phyloP scores from a whole-genome alignment of 2,888 invertebrate genomes.

The Caenorhabditis sp. region DNA sequence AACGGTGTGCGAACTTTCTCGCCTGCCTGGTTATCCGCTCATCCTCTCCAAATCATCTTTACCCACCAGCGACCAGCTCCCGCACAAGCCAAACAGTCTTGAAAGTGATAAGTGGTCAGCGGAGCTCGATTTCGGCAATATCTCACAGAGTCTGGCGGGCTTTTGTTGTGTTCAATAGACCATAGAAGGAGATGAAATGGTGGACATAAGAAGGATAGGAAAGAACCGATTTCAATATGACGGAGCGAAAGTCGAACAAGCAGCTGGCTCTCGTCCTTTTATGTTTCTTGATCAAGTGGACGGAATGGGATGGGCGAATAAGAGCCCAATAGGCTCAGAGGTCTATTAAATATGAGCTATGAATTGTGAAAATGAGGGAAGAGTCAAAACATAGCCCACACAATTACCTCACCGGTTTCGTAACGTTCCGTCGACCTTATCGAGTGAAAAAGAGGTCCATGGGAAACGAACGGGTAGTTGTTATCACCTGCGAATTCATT shows the following conservation, averaged over 20 bases:
- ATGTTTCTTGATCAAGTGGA: slow-evolving; percentile 51
- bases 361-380: background rate
- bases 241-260: slow-evolving; percentile 42
- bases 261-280: slow-evolving; percentile 46
- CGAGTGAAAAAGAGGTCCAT: slow-evolving; percentile 27
- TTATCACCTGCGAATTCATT: slow-evolving; percentile 51
- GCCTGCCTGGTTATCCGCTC: too few relatives aligned
- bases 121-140: slow-evolving; percentile 20
- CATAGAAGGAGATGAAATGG: background rate
- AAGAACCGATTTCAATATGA: slow-evolving; percentile 36
- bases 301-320: background rate
- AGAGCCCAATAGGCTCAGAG: background rate
- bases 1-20: slow-evolving; percentile 39
- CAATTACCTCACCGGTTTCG: slow-evolving; percentile 25
- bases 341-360: slow-evolving; percentile 19
- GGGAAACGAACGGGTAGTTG: slow-evolving; percentile 11
- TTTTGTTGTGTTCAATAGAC: slow-evolving; percentile 33
- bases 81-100: slow-evolving; percentile 22
- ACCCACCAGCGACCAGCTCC: too few relatives aligned
- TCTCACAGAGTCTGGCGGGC: slow-evolving; percentile 16
- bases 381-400: background rate
- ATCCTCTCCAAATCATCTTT: too few relatives aligned
- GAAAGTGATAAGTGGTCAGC: slow-evolving; percentile 38
- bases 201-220: slow-evolving; percentile 8
- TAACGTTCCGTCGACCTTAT: slow-evolving; percentile 31